Evolutionary conservation across 2,113 vertebrate genomes (phyloP), one percentile per base, ranked within the genome.

Genomic region (Phrynosoma blainvillii): DNA sequence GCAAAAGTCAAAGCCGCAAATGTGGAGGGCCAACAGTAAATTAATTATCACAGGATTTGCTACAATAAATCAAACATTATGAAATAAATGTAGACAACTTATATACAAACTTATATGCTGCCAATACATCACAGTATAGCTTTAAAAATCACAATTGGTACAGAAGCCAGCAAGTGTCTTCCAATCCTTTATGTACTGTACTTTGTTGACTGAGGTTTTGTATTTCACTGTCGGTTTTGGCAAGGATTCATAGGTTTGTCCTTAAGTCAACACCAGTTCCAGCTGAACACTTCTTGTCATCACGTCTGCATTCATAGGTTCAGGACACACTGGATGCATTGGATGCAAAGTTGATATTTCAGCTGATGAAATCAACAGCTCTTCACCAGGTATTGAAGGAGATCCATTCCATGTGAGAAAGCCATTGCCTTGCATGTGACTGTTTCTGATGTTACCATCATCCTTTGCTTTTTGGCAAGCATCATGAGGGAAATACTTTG

Each of bases 201-300:
- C 87, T 73, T 27, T 27, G 76, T 78, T 91, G 81, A 92, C 4
- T 1, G 20, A 91, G 90, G 85, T 91, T 93, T 94, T 95, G 81
- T 89, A 80, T 93, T 93, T 94, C 88, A 91, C 66, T 92, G 93
- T 62, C 90, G 66, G 88, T 86, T 90, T 95, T 96, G 96, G 96
- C 96, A 92, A 91, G 81, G 66, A 25, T 89, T 94, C 90, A 9
- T 6, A 77, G 3, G 82, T 78, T 92, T 88, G 92, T 23, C 89
- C 95, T 92, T 96, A 88, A 94, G 94, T 93, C 95, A 96, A 96
- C 92, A 95, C 75, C 79, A 87, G 91, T 92, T 93, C 89, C 93
- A 93, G 25, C 80, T 92, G 87, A 88, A 90, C 91, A 85, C 92
- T 86, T 86, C 91, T 89, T 93, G 91, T 89, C 30, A 40, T 90